Base-by-base conservation (phyloP, 1,140 invertebrate species). In the Hirudo medicinalis region DNA sequence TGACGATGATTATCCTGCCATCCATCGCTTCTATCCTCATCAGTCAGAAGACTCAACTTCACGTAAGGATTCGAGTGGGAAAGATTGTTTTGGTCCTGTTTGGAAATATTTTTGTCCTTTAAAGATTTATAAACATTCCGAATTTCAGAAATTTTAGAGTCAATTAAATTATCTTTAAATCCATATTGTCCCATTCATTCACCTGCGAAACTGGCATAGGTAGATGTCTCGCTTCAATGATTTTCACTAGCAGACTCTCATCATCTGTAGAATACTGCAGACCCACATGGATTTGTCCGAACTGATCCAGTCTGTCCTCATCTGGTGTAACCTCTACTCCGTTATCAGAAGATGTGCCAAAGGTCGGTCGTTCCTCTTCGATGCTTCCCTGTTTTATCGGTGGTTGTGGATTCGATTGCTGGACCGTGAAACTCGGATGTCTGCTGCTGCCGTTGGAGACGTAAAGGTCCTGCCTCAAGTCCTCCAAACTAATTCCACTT, bases 1-100 rank as follows among this genome's bases (percentile, higher is more conserved):
- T 49, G 43, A 13, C 11, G 43, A 49, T 49, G 43, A 49, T 17
- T 49, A 17, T 49, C 43, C 15, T 49, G 43, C 43, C 43, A 49
- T 0, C 43, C 43, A 17, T 49, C 43, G 11, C 0, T 49, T 13
- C 15, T 49, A 0, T 13, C 79, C 66, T 77, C 75, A 72, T 80
- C 70, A 8, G 80, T 79, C 49, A 81, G 75, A 2, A 81, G 74
- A 15, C 77, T 79, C 25, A 81, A 17, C 71, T 78, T 79, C 71
- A 80, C 81, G 76, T 83, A 83, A 13, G 82, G 81, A 73, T 83
- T 83, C 2, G 82, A 83, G 72, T 81, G 81, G 22, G 80, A 78
- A 79, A 81, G 76, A 74, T 83, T 82, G 69, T 77, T 79, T 55
- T 80, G 77, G 73, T 82, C 80, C 43, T 49, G 15, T 49, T 49